Conservation (phyloP, 2,113 vertebrate species). For the Carassius carassius region DNA sequence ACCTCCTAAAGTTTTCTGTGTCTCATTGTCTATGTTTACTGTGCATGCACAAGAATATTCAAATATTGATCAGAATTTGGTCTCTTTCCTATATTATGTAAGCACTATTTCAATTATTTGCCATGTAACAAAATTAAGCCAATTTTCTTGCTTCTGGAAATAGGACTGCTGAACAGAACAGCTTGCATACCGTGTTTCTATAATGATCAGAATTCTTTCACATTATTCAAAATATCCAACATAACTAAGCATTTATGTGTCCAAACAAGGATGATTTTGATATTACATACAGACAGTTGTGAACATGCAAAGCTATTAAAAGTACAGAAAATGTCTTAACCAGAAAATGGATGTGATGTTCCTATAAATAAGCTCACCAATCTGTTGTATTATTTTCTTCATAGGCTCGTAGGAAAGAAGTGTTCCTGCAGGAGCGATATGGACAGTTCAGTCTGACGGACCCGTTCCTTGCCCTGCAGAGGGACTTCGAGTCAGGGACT, state of each 20-base stretch:
- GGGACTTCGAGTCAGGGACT: conserved; percentile 88
- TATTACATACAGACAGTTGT: not conserved
- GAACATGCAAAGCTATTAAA: not conserved
- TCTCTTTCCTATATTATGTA: not conserved
- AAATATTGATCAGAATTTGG: not conserved
- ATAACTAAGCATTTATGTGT: not conserved
- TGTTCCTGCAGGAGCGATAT: conserved; percentile 95
- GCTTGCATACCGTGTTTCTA: not conserved
- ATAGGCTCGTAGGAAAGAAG: conserved; percentile 93
- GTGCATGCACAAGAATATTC: not conserved
- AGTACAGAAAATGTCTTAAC: not conserved
- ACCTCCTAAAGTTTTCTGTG: not conserved
- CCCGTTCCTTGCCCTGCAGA: conserved; percentile 96
- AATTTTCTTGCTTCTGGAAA: not conserved
- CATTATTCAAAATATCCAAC: not conserved
- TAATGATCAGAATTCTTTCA: not conserved
- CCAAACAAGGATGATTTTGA: not conserved
- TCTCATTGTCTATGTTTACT: not conserved
- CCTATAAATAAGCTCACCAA: too few species aligned
- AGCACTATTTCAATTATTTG: not conserved
- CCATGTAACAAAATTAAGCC: not conserved
- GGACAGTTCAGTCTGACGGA: conserved; percentile 93
- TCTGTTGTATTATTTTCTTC: not conserved
- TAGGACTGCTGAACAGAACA: not conserved
- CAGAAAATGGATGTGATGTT: too few species aligned